Evolutionary conservation across 2,797 vertebrate genomes (phyloP), one percentile per base, ranked within the genome.

Genomic region (Liasis olivaceus): DNA sequence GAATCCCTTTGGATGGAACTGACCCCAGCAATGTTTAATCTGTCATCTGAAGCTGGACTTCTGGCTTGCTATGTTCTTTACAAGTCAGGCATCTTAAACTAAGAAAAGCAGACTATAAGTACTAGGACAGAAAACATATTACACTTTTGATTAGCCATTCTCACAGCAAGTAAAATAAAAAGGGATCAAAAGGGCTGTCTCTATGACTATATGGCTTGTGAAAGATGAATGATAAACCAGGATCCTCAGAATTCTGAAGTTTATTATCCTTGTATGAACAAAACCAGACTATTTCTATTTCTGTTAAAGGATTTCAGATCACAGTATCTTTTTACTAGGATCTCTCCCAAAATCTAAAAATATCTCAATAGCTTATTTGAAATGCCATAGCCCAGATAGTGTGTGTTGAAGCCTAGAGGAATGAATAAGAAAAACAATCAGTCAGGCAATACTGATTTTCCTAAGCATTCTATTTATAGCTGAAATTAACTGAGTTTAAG

Each of bases 301-400:
- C 17, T 8, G 66, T 90, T 93, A 89, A 63, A 69, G 77, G 9
- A 2, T 22, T 58, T 91, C 59, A 88, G 91, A 69, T 26, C 77
- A 69, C 42, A 72, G 17, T 63, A 28, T 47, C 58, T 95, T 91
- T 88, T 14, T 0, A 89, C 14, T 88, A 92, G 20, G 13, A 94
- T 54, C 24, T n/a, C 90, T 89, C 31, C 2, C 22, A 87, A 20
- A 17, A 58, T 47, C 47, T 92, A 36, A 87, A 93, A 91, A 85
- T 26, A 62, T 2, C 72, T 31, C 64, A 6, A 1, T 77, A 54
- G 13, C 63, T 85, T 94, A 22, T 85, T 87, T 88, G 42, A 28
- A 62, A 96, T 93, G 28, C 13, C 93, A 47, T 85, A 1, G 14
- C n/a, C 36, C 13, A 31, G 86, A 92, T 72, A 72, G 36, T n/a